Evolutionary conservation across 2,113 vertebrate genomes (phyloP), one percentile per base, ranked within the genome.

Genomic region (Hippocampus mohnikei): DNA sequence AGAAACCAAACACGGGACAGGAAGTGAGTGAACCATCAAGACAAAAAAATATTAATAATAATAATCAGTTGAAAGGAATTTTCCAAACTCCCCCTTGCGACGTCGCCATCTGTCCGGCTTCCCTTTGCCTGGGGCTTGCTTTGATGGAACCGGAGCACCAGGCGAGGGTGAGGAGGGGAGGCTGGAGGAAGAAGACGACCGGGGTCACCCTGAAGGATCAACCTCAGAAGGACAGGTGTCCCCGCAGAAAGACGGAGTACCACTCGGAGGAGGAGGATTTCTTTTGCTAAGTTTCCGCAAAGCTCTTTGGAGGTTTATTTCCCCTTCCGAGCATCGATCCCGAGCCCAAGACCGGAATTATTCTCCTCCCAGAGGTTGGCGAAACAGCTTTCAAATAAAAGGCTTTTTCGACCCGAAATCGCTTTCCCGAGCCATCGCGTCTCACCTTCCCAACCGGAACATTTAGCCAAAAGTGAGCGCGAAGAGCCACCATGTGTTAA

Each of bases 141-240:
- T 84, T 81, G 75, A 89, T 84, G 86, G 81, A 87, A 83, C 48
- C 44, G 64, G 67, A 64, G 72, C 4, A 37, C n/a, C 64, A 65
- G 71, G 80, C 66, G 63, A 75, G 75, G 64, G 71, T 3, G 25
- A 76, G 37, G 58, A 60, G 12, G 66, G 67, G 56, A 53, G 74
- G 29, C 46, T 71, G 73, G 69, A 66, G 11, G 20, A 75, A 4
- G 27, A 41, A 5, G 27, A 50, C 70, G 71, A 71, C n/a, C 0
- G 67, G 84, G 78, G 85, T 86, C 83, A 84, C 81, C 78, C 80
- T 75, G 83, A 72, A 61, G 60, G 37, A 61, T 55, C 21, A 0
- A 70, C 37, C 73, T 80, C 70, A 15, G 75, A 81, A 60, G 72
- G 84, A 81, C 74, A 67, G 69, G 66, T 75, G 79, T 77, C 75